phyloP scores from a whole-genome alignment of 2,113 vertebrate species.

The Rhynchomys soricoides region DNA sequence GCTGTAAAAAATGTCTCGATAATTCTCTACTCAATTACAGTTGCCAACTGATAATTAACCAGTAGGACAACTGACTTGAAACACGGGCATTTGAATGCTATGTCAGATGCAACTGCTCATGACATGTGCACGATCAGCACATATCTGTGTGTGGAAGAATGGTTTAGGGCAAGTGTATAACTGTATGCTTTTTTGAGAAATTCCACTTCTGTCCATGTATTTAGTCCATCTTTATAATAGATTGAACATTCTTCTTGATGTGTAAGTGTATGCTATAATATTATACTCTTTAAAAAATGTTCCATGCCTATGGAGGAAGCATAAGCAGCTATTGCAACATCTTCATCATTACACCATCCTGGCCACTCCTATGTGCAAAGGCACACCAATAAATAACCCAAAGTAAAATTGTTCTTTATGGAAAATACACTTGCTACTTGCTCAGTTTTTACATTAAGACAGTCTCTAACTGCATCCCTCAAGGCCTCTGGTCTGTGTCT shows the following conservation, averaged over 20 bases:
- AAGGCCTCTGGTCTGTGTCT: neutral
- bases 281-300: conserved; percentile 18
- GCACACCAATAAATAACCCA: neutral
- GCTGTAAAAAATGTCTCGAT: neutral
- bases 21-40: conserved; percentile 8
- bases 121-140: neutral
- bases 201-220: neutral
- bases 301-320: neutral
- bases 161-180: neutral
- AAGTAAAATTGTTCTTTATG: neutral
- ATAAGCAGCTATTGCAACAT: neutral
- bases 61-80: neutral
- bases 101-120: neutral
- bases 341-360: neutral
- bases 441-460: neutral
- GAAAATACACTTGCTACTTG: neutral
- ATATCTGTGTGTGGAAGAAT: neutral
- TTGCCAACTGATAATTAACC: conserved; percentile 24
- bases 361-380: neutral
- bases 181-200: neutral
- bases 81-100: neutral
- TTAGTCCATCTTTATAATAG: neutral
- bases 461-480: neutral
- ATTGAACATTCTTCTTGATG: neutral
- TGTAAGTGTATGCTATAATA: neutral